phyloP scores from a whole-genome alignment of 2,888 invertebrate species.

The Dyspetes luteomarginatus region DNA sequence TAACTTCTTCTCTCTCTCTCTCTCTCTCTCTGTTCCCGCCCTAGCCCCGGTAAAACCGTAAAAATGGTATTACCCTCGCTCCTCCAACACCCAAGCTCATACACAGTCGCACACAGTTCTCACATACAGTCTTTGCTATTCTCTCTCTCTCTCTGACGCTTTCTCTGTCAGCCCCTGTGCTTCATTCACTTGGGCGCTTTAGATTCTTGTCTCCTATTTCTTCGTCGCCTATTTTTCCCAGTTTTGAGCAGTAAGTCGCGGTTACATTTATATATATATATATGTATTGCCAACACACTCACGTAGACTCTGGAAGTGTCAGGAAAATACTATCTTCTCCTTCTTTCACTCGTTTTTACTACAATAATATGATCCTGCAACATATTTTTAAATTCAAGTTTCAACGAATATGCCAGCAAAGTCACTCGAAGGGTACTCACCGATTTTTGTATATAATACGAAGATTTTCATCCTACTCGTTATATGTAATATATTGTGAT shows the following conservation, averaged over 20 bases:
- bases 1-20: not conserved
- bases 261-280: constrained; percentile 2
- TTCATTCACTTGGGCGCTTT: constrained; percentile 35
- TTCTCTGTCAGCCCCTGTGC: constrained; percentile 51
- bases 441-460: too few relatives aligned
- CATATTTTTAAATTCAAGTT: too few relatives aligned
- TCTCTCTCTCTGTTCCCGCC: constrained; percentile 26
- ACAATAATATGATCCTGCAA: too few relatives aligned
- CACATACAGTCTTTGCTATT: constrained; percentile 40
- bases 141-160: constrained; percentile 31
- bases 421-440: too few relatives aligned
- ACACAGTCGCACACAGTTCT: not conserved
- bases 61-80: not conserved
- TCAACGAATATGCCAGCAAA: too few relatives aligned
- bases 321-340: not conserved
- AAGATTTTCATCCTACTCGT: too few relatives aligned
- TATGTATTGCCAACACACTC: not conserved
- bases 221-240: not conserved
- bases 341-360: not conserved
- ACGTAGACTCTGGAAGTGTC: not conserved
- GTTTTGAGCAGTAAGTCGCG: not conserved
- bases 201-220: not conserved
- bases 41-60: not conserved
- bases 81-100: not conserved
- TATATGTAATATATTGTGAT: too few relatives aligned